Evolutionary conservation across 2,888 invertebrate genomes (phyloP), one percentile per base, ranked within the genome.

Genomic region (Galeruca laticollis): DNA sequence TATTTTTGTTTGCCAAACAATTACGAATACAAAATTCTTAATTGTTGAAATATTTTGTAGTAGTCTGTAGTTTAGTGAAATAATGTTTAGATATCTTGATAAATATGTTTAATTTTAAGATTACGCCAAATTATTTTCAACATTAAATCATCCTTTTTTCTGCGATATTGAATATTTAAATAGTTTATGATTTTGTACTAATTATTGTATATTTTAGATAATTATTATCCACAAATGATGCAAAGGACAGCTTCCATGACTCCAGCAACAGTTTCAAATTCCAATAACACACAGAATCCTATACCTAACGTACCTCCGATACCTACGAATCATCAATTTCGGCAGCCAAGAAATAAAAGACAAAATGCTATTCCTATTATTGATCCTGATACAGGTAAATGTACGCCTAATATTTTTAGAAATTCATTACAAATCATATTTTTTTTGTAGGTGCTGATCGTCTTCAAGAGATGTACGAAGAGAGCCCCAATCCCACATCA

Each of bases 381-480:
- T 69, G 82, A 86, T 80, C 86, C 86, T 1, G 71, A 63, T 65
- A 84, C 86, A 61, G 84, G 83, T 82, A 76, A 73, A 69, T 26
- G 6, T 26, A 5, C 6, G 3, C 6, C 26, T 5, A 26, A 26
- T 26, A 26, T 6, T 5, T 26, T n/a, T n/a, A n/a, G n/a, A n/a
- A n/a, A n/a, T n/a, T n/a, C n/a, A n/a, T n/a, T n/a, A n/a, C n/a
- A n/a, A n/a, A n/a, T n/a, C n/a, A 62, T 9, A 15, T 13, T 37
- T 20, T 35, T 40, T 43, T 60, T 60, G 2, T 43, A 71, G 86
- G 87, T 59, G 82, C 82, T 73, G 86, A 87, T 73, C 84, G 85
- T 66, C 81, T 86, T 59, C 80, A 81, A 40, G 85, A 87, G 74
- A 84, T 87, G 71, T 86, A 82, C 68, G 83, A 84, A 33, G 82